These are phyloP conservation scores for Mizuhopecten yessoensis DNA, from an alignment of 1,140 invertebrate species.

Conservation along the genomic window DNA sequence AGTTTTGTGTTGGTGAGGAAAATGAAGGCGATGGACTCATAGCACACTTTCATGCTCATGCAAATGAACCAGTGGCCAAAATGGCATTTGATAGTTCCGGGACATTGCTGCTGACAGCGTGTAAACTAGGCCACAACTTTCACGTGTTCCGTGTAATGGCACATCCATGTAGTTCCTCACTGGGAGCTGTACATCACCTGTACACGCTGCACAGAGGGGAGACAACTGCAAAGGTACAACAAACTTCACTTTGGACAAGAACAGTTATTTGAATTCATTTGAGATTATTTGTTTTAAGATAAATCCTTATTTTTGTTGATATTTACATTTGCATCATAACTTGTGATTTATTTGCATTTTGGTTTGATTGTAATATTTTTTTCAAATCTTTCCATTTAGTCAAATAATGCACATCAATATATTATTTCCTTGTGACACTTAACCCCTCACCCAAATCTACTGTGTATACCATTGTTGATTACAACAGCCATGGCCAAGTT, in stretches of 20 bases:
- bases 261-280: no score
- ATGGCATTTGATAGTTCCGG: conserved; percentile 97
- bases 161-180: conserved; percentile 93
- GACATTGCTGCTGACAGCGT: conserved; percentile 94
- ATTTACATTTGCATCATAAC: no score
- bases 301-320: no score
- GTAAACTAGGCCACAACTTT: conserved; percentile 97
- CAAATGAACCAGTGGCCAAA: conserved; percentile 92
- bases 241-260: background rate
- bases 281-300: no score
- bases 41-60: conserved; percentile 97
- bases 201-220: conserved; percentile 95
- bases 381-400: no score
- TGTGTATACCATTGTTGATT: no score
- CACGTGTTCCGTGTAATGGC: conserved; percentile 97
- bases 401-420: no score
- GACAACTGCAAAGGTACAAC: conserved; percentile 85
- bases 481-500: no score
- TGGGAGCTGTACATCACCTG: conserved; percentile 97
- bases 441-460: background rate
- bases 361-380: no score
- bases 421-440: background rate
- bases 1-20: conserved; percentile 82
- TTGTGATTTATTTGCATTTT: no score
- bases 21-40: conserved; percentile 86